Evolutionary conservation across 2,113 vertebrate species (phyloP).

Genomic region (Brachypteracias leptosomus): DNA sequence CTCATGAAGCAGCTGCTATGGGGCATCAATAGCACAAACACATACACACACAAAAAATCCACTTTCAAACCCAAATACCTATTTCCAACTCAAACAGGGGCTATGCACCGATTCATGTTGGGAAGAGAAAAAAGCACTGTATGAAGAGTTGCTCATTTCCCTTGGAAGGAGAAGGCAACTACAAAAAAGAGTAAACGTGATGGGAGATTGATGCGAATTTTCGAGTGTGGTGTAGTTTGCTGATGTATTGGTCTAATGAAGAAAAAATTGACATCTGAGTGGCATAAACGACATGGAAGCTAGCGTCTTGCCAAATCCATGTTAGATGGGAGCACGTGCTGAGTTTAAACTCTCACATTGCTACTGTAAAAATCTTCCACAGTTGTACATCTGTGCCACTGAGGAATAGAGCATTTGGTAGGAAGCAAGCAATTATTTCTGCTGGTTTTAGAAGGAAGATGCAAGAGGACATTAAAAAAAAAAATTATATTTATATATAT

Average conservation of each 20-base stretch:
- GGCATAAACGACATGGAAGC: background rate
- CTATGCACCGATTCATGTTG: rapidly evolving
- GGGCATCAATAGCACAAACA: rapidly evolving
- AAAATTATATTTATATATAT: too few species aligned
- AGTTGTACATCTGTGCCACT: background rate
- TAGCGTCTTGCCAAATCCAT: background rate
- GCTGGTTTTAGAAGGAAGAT: background rate
- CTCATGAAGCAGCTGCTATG: background rate
- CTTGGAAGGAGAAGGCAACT: background rate
- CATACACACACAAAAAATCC: background rate
- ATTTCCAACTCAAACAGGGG: background rate
- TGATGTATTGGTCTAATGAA: conserved; percentile 20
- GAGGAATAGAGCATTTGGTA: background rate
- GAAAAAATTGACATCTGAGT: background rate
- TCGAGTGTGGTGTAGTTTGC: background rate
- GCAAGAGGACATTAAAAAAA: too few species aligned
- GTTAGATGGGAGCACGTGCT: background rate
- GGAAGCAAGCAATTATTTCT: background rate
- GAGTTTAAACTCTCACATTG: background rate
- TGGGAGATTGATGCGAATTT: background rate
- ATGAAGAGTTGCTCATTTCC: background rate
- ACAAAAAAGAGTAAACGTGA: background rate
- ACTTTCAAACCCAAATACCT: background rate
- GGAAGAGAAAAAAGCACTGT: background rate
- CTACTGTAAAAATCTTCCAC: background rate